phyloP scores from a whole-genome alignment of 2,113 vertebrate species.

The Triplophysa rosa region DNA sequence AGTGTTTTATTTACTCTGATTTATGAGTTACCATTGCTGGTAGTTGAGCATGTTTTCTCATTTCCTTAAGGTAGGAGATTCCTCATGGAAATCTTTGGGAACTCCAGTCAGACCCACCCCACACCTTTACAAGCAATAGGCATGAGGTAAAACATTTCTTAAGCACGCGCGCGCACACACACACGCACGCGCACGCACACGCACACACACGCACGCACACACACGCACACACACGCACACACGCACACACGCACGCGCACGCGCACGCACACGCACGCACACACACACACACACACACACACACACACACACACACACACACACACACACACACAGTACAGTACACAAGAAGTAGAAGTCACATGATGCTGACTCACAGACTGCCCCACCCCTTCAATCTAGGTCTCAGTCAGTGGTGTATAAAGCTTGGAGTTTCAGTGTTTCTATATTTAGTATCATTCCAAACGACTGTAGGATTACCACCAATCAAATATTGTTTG shows the following conservation, averaged over 20 bases:
- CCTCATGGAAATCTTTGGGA: constrained; percentile 40
- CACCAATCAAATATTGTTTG: background rate
- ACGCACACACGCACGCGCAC: constrained; percentile 1
- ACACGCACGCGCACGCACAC: no score
- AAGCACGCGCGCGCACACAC: no score
- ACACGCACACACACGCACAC: constrained; percentile 10
- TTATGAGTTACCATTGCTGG: background rate
- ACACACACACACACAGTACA: background rate
- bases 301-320: constrained; percentile 16
- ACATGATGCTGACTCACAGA: constrained; percentile 53
- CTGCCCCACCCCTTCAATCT: constrained; percentile 50
- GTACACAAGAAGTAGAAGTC: constrained; percentile 23
- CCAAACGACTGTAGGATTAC: background rate
- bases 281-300: constrained; percentile 6
- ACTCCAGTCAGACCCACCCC: constrained; percentile 40
- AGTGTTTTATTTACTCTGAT: background rate
- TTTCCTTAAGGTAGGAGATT: constrained; percentile 32
- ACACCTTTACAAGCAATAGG: constrained; percentile 14
- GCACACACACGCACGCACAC: constrained; percentile 7
- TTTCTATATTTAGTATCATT: constrained; percentile 45
- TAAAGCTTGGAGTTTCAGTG: constrained; percentile 42
- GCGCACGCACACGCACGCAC: no score
- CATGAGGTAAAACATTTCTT: background rate
- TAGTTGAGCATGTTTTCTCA: background rate
- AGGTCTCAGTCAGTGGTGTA: constrained; percentile 42